Evolutionary conservation across 2,113 vertebrate species (phyloP).

Genomic region (Herpailurus yagouaroundi): DNA sequence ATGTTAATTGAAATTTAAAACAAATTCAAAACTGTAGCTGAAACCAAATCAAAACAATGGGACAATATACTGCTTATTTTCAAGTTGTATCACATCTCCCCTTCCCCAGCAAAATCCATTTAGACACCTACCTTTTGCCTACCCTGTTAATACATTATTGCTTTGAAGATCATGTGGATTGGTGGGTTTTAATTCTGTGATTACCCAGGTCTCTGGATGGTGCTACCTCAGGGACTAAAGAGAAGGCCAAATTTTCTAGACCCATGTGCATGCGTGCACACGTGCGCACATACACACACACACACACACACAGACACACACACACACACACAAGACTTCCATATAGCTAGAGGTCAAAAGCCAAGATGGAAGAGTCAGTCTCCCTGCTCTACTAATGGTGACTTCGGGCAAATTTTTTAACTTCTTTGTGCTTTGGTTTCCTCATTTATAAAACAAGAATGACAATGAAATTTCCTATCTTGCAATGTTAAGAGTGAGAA

Average conservation of each 20-base stretch:
- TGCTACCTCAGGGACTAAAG: not conserved
- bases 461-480: not conserved
- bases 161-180: not conserved
- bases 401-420: not conserved
- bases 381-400: not conserved
- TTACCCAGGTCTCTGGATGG: not conserved
- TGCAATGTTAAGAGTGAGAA: slow-evolving; percentile 1
- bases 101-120: not conserved
- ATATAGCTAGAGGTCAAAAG: not conserved
- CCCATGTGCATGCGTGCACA: accelerated
- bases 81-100: not conserved
- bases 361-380: not conserved
- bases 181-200: not conserved
- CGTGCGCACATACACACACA: not conserved
- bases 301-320: not conserved
- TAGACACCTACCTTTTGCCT: not conserved
- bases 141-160: not conserved
- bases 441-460: not conserved
- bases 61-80: not conserved
- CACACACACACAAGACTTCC: not conserved
- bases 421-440: not conserved
- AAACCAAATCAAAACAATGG: not conserved
- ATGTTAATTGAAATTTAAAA: not conserved
- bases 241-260: not conserved
- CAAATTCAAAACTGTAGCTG: not conserved